A percentile compares a stretch with the other conserved stretches of the same genome.
Evolutionary conservation across 2,797 vertebrate genomes (phyloP).

Genomic region (Melanotaenia parkinsoni): DNA sequence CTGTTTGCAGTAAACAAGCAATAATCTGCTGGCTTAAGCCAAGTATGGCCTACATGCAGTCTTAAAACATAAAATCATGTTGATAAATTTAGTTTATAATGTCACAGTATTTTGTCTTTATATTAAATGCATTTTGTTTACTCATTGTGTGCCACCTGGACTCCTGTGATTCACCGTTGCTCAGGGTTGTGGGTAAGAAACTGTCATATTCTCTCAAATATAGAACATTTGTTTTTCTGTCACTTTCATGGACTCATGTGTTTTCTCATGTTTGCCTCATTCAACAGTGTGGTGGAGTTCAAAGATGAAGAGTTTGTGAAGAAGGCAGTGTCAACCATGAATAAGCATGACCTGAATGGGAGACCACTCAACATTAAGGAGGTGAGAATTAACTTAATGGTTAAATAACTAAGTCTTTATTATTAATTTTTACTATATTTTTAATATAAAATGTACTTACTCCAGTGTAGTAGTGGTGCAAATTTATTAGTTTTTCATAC

Average conservation of each 20-base stretch:
- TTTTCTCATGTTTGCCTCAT: constrained; percentile 36
- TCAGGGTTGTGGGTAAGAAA: constrained; percentile 83
- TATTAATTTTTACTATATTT: not conserved
- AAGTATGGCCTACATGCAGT: constrained; percentile 35
- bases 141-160: constrained; percentile 58
- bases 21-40: constrained; percentile 46
- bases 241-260: constrained; percentile 4
- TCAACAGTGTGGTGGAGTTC: constrained; percentile 95
- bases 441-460: not conserved
- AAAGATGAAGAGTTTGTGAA: constrained; percentile 99
- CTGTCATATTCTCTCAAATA: not conserved
- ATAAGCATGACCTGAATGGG: constrained; percentile 95
- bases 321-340: constrained; percentile 96
- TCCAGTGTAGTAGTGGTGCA: not conserved
- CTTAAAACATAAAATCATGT: constrained; percentile 39
- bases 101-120: constrained; percentile 22
- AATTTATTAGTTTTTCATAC: not conserved
- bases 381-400: constrained; percentile 76
- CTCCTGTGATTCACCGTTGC: constrained; percentile 23
- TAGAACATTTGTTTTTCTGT: not conserved
- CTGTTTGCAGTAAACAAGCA: constrained; percentile 31
- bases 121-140: constrained; percentile 72
- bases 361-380: constrained; percentile 97
- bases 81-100: constrained; percentile 24
- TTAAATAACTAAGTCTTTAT: not conserved